A percentile compares a stretch with the other conserved stretches of the same genome.
Evolutionary conservation across 2,113 vertebrate species (phyloP).

Genomic region (Argyrosomus japonicus): DNA sequence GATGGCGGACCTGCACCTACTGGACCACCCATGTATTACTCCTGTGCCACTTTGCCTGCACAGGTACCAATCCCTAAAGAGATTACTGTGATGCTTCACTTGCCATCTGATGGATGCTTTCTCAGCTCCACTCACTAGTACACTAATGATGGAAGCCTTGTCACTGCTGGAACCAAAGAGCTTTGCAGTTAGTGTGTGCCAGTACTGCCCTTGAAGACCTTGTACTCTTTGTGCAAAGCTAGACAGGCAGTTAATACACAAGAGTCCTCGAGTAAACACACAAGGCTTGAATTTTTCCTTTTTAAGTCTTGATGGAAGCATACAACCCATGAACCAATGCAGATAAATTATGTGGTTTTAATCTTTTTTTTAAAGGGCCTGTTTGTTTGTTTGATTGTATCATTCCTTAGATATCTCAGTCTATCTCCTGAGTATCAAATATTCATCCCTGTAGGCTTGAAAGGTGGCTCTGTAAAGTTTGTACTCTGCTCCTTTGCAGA

Average conservation of each 20-base stretch:
- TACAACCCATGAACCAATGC: no score
- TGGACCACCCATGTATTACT: constrained; percentile 89
- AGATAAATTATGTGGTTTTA: no score
- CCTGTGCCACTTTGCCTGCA: constrained; percentile 94
- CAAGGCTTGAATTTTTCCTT: no score
- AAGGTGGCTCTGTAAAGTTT: background rate
- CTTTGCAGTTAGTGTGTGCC: background rate
- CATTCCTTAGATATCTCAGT: background rate
- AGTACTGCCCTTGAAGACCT: no score
- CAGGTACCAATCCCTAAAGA: constrained; percentile 66
- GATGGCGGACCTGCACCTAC: constrained; percentile 85
- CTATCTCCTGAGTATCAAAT: background rate
- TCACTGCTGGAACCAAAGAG: background rate
- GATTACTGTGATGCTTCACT: constrained; percentile 10
- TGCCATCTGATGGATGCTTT: constrained; percentile 1
- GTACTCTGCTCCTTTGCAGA: background rate
- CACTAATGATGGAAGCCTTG: background rate
- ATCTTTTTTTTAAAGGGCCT: background rate
- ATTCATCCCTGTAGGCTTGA: background rate
- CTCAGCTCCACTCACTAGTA: background rate
- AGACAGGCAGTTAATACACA: no score
- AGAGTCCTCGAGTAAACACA: no score
- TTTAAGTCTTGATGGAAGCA: no score
- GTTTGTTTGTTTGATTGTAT: background rate
- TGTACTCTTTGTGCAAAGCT: no score